Conservation (phyloP, 2,888 invertebrate genomes). For the Chalcis sispes region DNA sequence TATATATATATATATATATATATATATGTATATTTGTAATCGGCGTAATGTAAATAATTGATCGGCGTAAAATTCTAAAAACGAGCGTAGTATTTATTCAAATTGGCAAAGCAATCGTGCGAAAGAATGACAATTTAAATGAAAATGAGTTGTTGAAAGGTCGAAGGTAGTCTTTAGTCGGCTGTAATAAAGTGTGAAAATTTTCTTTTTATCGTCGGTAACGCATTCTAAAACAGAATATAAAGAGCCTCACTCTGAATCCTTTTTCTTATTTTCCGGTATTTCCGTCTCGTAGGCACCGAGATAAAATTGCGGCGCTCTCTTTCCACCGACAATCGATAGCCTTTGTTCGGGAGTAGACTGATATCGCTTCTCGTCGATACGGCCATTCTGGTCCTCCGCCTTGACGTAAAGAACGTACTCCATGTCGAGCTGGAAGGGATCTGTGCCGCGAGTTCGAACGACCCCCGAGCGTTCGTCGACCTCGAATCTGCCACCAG, state of each 20-base stretch:
- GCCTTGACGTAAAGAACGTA: conserved; percentile 97
- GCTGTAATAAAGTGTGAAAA: no score
- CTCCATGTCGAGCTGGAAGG: conserved; percentile 96
- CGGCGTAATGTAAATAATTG: no score
- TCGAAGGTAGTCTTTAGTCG: no score
- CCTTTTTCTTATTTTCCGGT: conserved; percentile 97
- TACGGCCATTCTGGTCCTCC: conserved; percentile 94
- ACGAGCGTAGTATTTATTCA: no score
- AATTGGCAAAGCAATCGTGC: no score
- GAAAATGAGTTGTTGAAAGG: no score
- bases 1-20: no score
- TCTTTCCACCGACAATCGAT: conserved; percentile 97
- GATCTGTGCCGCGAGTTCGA: conserved; percentile 92
- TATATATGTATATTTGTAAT: no score
- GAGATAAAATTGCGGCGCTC: conserved; percentile 98
- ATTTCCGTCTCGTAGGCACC: conserved; percentile 96
- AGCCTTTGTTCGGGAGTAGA: conserved; percentile 93
- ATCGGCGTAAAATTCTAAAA: no score
- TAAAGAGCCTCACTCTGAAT: conserved; percentile 89
- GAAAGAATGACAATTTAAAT: no score
- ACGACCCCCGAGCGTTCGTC: conserved; percentile 95
- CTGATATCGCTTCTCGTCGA: conserved; percentile 93
- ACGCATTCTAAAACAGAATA: neutral
- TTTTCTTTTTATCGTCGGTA: no score
- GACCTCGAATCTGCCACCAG: conserved; percentile 86